Base-by-base conservation (phyloP, 2,888 invertebrate species). In the Pediacus dermestoides region DNA sequence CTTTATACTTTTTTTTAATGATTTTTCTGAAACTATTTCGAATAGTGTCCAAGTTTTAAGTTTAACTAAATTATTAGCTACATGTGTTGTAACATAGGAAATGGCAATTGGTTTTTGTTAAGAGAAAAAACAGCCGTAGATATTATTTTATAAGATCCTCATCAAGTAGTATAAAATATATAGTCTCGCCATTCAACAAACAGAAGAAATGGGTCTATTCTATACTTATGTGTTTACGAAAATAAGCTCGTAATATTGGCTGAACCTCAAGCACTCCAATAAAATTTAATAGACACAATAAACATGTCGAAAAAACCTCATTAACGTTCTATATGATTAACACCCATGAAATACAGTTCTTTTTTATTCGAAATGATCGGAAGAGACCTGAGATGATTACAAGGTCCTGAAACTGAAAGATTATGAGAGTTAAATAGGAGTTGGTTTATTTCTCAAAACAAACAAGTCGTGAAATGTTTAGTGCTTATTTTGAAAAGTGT, bases 401-500 rank as follows among this genome's bases (percentile, higher is more conserved):
- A n/a, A 10, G n/a, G 10, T 9, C 23, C n/a, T 7, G 3, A 23
- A 9, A 23, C n/a, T 23, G 31, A 38, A 42, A 52, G 55, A 55
- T 55, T 57, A 58, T 56, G 52, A 51, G 51, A 48, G 52, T 52
- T 44, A 51, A 52, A 47, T 56, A 57, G 52, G 48, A 50, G 52
- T 46, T 48, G 52, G 43, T 52, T 50, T 49, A 45, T 50, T n/a
- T 56, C 46, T 61, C 63, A 63, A 63, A 64, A 63, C 62, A 63
- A 64, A 61, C 64, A 63, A 55, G 58, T 53, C 56, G 48, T 58
- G 55, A 57, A 60, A 61, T 61, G 62, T 64, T 66, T 61, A 64
- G 60, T 62, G 60, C 56, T 52, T 68, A 68, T 68, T 68, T 67
- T 68, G 68, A 68, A 64, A 68, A 66, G 58, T 68, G 68, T 68